A percentile compares a stretch with the other conserved stretches of the same genome.
Evolutionary conservation across 2,888 invertebrate genomes (phyloP).

Genomic region (Pandemis heparana): DNA sequence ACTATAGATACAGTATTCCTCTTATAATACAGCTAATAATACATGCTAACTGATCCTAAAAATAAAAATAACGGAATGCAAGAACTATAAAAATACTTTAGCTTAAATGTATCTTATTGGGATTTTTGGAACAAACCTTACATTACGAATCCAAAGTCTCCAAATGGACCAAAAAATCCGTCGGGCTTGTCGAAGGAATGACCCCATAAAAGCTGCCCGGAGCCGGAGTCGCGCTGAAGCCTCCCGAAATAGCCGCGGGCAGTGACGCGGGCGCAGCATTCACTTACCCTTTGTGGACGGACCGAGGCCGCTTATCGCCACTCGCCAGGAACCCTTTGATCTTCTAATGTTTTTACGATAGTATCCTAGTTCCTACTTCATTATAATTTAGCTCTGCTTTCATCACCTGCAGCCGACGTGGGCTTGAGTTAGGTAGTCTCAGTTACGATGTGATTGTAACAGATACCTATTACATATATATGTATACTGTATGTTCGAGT

Average conservation of each 20-base stretch:
- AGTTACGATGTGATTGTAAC: too few relatives aligned
- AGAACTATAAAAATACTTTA: neutral
- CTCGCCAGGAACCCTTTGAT: too few relatives aligned
- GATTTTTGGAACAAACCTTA: neutral
- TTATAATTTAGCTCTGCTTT: too few relatives aligned
- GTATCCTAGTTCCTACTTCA: too few relatives aligned
- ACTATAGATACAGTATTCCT: too few relatives aligned
- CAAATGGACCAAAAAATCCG: neutral
- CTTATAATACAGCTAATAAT: too few relatives aligned
- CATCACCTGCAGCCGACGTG: too few relatives aligned
- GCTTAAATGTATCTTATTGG: neutral
- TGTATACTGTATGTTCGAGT: too few relatives aligned
- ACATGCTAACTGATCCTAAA: neutral
- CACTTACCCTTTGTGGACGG: neutral
- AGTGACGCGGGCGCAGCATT: neutral
- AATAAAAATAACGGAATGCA: neutral
- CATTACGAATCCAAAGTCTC: neutral
- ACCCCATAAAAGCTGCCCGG: conserved; percentile 2
- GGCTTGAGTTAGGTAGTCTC: too few relatives aligned
- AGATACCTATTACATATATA: too few relatives aligned
- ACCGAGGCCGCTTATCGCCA: neutral
- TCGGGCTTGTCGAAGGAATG: neutral
- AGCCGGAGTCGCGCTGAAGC: neutral
- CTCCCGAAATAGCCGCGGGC: neutral
- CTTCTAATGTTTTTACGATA: too few relatives aligned